A percentile compares a stretch with the other conserved stretches of the same genome.
Evolutionary conservation across 2,113 vertebrate species (phyloP).

Genomic region (Acinonyx jubatus): DNA sequence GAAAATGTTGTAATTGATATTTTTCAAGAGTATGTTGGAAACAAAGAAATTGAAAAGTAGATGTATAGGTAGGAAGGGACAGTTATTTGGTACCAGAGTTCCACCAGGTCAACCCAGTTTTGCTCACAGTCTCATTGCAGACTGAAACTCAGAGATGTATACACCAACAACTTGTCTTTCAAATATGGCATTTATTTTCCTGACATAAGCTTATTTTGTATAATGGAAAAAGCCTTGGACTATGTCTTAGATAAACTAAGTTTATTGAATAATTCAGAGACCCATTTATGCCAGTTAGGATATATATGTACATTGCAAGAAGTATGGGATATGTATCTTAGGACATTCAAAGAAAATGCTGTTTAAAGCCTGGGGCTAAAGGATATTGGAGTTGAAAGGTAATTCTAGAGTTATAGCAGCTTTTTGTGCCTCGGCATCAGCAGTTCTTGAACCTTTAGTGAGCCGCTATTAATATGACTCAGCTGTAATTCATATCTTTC

Average conservation of each 20-base stretch:
- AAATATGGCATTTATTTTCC: background rate
- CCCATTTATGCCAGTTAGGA: background rate
- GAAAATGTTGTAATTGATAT: background rate
- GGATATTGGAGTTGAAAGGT: background rate
- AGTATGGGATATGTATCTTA: constrained; percentile 3
- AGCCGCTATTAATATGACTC: constrained; percentile 24
- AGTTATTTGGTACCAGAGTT: background rate
- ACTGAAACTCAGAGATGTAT: background rate
- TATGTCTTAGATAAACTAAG: constrained; percentile 37
- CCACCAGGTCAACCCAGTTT: background rate
- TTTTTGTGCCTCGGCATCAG: background rate
- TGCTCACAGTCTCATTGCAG: background rate
- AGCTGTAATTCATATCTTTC: background rate
- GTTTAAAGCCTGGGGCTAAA: background rate
- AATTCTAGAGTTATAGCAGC: background rate
- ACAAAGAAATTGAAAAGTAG: background rate
- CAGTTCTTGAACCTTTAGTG: background rate
- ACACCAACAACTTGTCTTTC: background rate
- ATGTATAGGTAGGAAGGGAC: background rate
- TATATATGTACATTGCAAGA: background rate
- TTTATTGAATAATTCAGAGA: constrained; percentile 64
- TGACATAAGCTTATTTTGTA: constrained; percentile 25
- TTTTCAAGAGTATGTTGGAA: background rate
- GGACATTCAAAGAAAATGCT: background rate
- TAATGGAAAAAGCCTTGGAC: background rate